A percentile compares a stretch with the other conserved stretches of the same genome.
Conservation (phyloP, 2,888 invertebrate species). For the Melanargia galathea region DNA sequence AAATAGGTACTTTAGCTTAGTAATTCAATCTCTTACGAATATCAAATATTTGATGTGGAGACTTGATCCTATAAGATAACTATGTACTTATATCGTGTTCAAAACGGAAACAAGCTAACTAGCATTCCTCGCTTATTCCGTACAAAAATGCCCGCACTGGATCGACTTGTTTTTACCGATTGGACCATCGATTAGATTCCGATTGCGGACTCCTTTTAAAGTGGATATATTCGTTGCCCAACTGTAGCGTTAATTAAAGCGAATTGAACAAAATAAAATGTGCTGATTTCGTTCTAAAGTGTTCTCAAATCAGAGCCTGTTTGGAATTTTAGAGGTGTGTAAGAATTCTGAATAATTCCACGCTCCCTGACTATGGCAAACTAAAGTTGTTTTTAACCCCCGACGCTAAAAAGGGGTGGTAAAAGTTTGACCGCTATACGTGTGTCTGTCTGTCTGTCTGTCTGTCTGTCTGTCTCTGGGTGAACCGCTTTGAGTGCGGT, state of each 20-base stretch:
- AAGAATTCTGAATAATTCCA: no score
- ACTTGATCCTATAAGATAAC: neutral
- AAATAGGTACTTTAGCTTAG: no score
- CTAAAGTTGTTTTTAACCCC: no score
- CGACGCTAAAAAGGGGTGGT: no score
- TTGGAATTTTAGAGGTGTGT: no score
- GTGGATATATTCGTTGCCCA: slow-evolving; percentile 6
- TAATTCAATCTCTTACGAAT: neutral
- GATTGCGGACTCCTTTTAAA: slow-evolving; percentile 10
- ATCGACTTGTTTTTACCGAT: slow-evolving; percentile 2
- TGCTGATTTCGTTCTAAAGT: neutral
- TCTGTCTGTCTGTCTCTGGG: no score
- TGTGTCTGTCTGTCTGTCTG: no score
- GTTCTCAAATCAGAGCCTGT: no score
- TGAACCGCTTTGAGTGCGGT: no score
- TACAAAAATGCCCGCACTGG: slow-evolving; percentile 12
- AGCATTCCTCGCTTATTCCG: slow-evolving; percentile 7
- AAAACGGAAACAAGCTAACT: slow-evolving; percentile 25
- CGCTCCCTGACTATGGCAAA: no score
- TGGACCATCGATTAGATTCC: neutral
- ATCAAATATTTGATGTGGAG: neutral
- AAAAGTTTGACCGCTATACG: no score
- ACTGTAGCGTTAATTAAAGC: neutral
- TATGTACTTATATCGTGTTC: slow-evolving; percentile 1
- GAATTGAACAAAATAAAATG: neutral